Conservation (phyloP, 1,140 invertebrate species). For the Drosophila triauraria region DNA sequence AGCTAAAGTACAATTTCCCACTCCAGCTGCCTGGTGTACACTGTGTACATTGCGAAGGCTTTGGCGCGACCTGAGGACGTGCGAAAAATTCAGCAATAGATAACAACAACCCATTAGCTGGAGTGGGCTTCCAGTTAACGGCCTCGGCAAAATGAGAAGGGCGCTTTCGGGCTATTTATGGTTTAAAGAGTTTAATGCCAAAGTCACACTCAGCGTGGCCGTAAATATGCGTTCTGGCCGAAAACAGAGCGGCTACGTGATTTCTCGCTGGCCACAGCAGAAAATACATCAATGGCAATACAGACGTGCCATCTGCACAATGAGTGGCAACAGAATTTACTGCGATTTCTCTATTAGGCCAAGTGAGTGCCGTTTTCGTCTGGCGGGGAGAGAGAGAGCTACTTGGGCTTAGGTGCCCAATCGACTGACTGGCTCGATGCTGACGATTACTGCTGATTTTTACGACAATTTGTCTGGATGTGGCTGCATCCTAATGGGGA, state of each 20-base stretch:
- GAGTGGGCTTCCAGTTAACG: constrained; percentile 7
- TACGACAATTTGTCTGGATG: constrained; percentile 71
- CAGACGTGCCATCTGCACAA: constrained; percentile 56
- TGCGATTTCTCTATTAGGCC: constrained; percentile 64
- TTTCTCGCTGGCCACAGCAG: constrained; percentile 35
- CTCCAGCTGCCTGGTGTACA: constrained; percentile 22
- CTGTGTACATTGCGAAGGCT: neutral
- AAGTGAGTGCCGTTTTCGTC: constrained; percentile 38
- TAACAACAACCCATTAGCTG: constrained; percentile 42
- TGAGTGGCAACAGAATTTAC: constrained; percentile 39
- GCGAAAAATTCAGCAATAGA: constrained; percentile 54
- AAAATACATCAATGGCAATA: constrained; percentile 43
- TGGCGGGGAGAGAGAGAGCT: neutral
- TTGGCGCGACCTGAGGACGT: constrained; percentile 48
- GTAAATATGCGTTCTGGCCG: constrained; percentile 32
- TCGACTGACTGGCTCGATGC: constrained; percentile 57
- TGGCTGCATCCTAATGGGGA: constrained; percentile 54
- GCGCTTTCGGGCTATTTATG: constrained; percentile 47
- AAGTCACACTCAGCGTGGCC: constrained; percentile 13
- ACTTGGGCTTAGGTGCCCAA: constrained; percentile 41
- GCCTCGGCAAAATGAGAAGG: constrained; percentile 46
- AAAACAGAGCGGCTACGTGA: constrained; percentile 48
- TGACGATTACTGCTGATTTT: constrained; percentile 66
- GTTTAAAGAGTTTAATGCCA: constrained; percentile 54
- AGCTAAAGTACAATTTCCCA: neutral